Conservation (phyloP, 2,888 invertebrate species). For the Thera britannica region DNA sequence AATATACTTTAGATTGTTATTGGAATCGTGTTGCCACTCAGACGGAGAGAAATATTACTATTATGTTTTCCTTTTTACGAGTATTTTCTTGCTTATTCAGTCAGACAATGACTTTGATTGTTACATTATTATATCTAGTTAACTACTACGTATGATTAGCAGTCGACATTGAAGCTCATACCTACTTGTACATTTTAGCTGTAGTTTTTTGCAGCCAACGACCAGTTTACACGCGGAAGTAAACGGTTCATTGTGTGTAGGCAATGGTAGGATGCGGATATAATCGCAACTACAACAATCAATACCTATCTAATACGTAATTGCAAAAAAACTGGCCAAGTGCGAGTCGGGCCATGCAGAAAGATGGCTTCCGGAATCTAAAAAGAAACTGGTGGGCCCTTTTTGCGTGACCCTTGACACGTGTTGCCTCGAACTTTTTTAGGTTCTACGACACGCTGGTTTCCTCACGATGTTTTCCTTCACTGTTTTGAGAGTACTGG, state of each 20-base stretch:
- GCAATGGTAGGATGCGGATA: conserved; percentile 31
- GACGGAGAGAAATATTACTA: too few species aligned
- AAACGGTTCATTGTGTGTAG: conserved; percentile 24
- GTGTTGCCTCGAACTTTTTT: too few species aligned
- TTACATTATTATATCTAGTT: not conserved
- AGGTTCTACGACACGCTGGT: too few species aligned
- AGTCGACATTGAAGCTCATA: conserved; percentile 28
- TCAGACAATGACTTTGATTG: not conserved
- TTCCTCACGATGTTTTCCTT: too few species aligned
- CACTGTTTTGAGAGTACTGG: too few species aligned
- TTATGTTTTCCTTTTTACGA: too few species aligned
- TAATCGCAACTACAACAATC: conserved; percentile 22
- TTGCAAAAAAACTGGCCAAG: conserved; percentile 13
- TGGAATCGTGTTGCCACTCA: too few species aligned
- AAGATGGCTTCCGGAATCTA: not conserved
- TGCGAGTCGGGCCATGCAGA: not conserved
- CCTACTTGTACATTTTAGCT: conserved; percentile 4
- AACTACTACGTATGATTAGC: conserved; percentile 24
- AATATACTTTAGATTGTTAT: too few species aligned
- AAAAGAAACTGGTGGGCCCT: too few species aligned
- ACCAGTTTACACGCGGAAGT: conserved; percentile 29
- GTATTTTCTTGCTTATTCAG: not conserved
- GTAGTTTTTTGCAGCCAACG: conserved; percentile 21
- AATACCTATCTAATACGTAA: conserved; percentile 17
- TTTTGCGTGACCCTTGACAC: too few species aligned